phyloP scores from a whole-genome alignment of 2,113 vertebrate species.

The Pachypanchax playfairii region DNA sequence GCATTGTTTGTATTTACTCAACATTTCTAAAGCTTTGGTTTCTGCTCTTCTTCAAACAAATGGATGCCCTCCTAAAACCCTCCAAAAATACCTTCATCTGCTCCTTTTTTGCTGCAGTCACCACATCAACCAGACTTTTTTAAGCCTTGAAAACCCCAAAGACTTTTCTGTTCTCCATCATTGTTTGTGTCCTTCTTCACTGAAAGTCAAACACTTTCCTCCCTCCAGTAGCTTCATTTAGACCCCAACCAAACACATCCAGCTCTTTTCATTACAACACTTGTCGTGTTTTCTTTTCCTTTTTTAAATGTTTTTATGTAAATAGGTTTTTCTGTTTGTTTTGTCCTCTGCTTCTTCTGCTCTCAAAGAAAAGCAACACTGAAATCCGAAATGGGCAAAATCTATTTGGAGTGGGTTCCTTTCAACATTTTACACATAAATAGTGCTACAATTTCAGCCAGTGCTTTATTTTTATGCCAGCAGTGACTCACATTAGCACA shows the following conservation, averaged over 20 bases:
- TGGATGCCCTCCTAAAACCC: background rate
- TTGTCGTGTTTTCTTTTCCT: background rate
- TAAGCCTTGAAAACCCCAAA: slow-evolving; percentile 8
- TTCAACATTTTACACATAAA: background rate
- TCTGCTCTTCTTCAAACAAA: slow-evolving; percentile 12
- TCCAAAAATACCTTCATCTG: slow-evolving; percentile 5
- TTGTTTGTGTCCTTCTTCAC: background rate
- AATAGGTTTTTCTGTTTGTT: too few species aligned
- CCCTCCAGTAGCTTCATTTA: slow-evolving; percentile 3
- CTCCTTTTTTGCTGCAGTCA: slow-evolving; percentile 15
- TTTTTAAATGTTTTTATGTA: too few species aligned
- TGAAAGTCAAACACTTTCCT: background rate
- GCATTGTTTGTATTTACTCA: background rate
- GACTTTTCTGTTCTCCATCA: background rate
- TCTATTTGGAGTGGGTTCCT: too few species aligned
- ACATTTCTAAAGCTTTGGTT: background rate
- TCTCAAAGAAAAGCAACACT: too few species aligned
- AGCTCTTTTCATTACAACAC: background rate
- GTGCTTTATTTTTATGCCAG: slow-evolving; percentile 6
- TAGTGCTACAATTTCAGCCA: background rate
- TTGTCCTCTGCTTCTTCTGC: background rate
- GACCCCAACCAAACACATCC: slow-evolving; percentile 7
- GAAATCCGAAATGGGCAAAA: background rate
- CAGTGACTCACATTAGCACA: slow-evolving; percentile 18
- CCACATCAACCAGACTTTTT: slow-evolving; percentile 5